A percentile compares a stretch with the other conserved stretches of the same genome.
These are phyloP conservation scores for Bellardia pandia DNA, from an alignment of 2,888 invertebrate genomes.

Conservation along the genomic window DNA sequence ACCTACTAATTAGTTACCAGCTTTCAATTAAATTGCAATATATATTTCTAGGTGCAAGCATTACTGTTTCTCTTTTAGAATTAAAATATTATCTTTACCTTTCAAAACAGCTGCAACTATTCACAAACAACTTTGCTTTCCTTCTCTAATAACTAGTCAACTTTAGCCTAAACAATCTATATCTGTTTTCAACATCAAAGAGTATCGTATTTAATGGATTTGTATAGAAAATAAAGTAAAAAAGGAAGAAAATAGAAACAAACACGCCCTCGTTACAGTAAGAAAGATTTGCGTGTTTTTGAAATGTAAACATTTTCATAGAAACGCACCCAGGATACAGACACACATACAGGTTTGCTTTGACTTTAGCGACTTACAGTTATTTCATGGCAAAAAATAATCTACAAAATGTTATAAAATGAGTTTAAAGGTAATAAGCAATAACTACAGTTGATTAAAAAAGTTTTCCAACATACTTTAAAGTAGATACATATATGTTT, in stretches of 20 bases:
- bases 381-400: not conserved
- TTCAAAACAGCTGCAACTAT: conserved; percentile 33
- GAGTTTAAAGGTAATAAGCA: not conserved
- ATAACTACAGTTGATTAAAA: too few species aligned
- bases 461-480: too few species aligned
- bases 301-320: conserved; percentile 30
- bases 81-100: not conserved
- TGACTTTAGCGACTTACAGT: not conserved
- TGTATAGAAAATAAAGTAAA: conserved; percentile 27
- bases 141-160: not conserved
- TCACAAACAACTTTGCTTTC: conserved; percentile 19
- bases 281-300: conserved; percentile 34
- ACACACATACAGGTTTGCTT: not conserved
- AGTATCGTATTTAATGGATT: not conserved
- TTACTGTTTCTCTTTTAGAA: not conserved
- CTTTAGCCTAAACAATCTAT: conserved; percentile 13
- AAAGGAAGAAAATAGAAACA: not conserved
- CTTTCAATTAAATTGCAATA: not conserved
- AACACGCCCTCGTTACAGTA: not conserved
- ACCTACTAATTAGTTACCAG: too few species aligned
- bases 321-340: conserved; percentile 18
- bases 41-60: not conserved
- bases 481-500: too few species aligned
- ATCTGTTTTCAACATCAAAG: conserved; percentile 35
- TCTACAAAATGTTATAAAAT: not conserved